These are phyloP conservation scores for Geodia barretti DNA, from an alignment of 37 sponge, comb jelly and placozoan species.

Conservation along the genomic window DNA sequence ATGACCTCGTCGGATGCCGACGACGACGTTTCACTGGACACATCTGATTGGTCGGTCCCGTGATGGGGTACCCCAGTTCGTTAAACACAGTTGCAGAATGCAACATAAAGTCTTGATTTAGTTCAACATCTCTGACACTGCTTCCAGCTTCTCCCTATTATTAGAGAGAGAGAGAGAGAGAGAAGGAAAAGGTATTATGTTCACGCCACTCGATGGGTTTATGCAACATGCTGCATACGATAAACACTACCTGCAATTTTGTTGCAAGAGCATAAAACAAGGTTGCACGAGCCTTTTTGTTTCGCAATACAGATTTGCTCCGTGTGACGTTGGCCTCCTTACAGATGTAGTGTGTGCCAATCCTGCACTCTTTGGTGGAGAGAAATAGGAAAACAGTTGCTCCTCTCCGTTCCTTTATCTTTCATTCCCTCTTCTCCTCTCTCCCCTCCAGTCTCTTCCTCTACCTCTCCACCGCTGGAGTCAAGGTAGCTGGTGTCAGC, in stretches of 20 bases:
- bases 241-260: too few relatives aligned
- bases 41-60: too few relatives aligned
- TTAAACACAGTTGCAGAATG: background rate
- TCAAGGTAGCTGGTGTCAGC: background rate
- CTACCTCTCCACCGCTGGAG: background rate
- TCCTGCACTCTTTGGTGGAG: constrained; percentile 6
- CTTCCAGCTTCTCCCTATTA: background rate
- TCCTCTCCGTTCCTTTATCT: background rate
- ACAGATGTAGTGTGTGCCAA: background rate
- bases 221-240: too few relatives aligned
- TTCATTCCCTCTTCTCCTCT: background rate
- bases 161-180: background rate
- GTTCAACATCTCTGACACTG: constrained; percentile 19
- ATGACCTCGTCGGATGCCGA: too few relatives aligned
- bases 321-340: background rate
- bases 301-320: background rate
- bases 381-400: background rate
- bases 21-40: too few relatives aligned
- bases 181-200: too few relatives aligned
- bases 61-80: constrained; percentile 3
- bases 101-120: constrained; percentile 50
- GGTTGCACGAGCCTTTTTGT: too few relatives aligned
- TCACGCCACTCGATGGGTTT: too few relatives aligned
- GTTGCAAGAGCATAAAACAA: too few relatives aligned
- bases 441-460: background rate